A percentile compares a stretch with the other conserved stretches of the same genome.
Conservation (phyloP, 2,113 vertebrate species). For the Hystrix cristata region DNA sequence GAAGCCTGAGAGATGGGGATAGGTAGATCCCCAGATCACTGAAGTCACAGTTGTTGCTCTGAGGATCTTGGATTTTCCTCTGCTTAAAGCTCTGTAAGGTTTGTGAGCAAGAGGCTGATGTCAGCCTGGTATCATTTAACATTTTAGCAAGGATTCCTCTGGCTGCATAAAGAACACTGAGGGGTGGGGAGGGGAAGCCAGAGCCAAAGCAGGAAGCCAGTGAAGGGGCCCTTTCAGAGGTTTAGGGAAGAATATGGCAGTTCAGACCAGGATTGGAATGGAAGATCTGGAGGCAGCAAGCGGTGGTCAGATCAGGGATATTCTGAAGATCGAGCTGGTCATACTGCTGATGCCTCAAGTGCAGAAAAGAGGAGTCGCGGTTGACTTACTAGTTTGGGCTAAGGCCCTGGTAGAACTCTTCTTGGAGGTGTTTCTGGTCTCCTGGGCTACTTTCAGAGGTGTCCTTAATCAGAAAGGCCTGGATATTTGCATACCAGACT, state of each 20-base stretch:
- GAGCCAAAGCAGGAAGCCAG: neutral
- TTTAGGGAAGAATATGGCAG: neutral
- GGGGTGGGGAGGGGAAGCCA: neutral
- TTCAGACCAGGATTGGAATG: no score
- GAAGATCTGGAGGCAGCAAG: neutral
- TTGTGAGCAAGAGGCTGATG: neutral
- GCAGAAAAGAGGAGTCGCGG: neutral
- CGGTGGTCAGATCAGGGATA: accelerated
- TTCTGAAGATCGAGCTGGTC: neutral
- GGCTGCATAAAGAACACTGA: neutral
- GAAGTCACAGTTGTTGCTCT: neutral
- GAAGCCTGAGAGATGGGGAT: accelerated
- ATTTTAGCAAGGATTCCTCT: neutral
- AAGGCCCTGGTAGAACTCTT: neutral
- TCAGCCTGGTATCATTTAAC: neutral
- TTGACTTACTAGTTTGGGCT: neutral
- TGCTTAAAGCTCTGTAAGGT: neutral
- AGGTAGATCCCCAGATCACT: neutral
- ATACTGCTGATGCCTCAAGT: neutral
- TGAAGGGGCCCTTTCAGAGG: neutral
- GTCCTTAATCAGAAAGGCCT: neutral
- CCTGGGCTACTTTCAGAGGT: neutral
- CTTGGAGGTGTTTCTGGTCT: neutral
- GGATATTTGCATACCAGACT: neutral
- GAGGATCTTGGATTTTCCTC: neutral